Evolutionary conservation across 2,113 vertebrate genomes (phyloP), one percentile per base, ranked within the genome.

Genomic region (Oryzias melastigma): DNA sequence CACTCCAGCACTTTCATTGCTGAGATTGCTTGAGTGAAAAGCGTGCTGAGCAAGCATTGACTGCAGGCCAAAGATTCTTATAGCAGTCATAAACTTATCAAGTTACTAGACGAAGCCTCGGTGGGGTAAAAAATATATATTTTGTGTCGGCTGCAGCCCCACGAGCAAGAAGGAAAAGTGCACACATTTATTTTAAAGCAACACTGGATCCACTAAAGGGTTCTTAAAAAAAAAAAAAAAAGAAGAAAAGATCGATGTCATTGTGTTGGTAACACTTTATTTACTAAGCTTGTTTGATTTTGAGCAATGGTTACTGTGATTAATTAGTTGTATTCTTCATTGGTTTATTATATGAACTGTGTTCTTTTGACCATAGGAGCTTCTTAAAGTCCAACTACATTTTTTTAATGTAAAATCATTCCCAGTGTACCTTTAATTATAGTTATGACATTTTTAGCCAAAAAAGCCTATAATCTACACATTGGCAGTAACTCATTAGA

Each of bases 31-130:
- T 40, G 63, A 73, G 53, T 73, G 69, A 70, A 85, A 82, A 71
- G 75, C 73, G 47, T 25, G 67, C 71, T 79, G 65, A 72, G 69
- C 44, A 52, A 45, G 55, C 61, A 46, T n/a, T 82, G 81, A 79
- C 66, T 44, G 14, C 7, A 49, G 65, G 77, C 74, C 79, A 87
- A 79, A 83, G 63, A 88, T 77, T 60, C 79, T 72, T 63, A 76
- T 46, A 52, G 52, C 68, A 62, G 72, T 47, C 53, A 83, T 77
- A 62, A 86, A 78, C 77, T 80, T 58, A 58, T 74, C 60, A 73
- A 80, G 77, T 62, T 62, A 58, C 20, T 59, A 67, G 60, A 80
- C 22, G 63, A 50, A 78, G 52, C 50, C 58, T 54, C 22, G 55
- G 47, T 49, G 49, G 69, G 64, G 55, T 53, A 71, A 78, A 52